Evolutionary conservation across 2,888 invertebrate genomes (phyloP), one percentile per base, ranked within the genome.

Genomic region (Coelogynopora nodosa): DNA sequence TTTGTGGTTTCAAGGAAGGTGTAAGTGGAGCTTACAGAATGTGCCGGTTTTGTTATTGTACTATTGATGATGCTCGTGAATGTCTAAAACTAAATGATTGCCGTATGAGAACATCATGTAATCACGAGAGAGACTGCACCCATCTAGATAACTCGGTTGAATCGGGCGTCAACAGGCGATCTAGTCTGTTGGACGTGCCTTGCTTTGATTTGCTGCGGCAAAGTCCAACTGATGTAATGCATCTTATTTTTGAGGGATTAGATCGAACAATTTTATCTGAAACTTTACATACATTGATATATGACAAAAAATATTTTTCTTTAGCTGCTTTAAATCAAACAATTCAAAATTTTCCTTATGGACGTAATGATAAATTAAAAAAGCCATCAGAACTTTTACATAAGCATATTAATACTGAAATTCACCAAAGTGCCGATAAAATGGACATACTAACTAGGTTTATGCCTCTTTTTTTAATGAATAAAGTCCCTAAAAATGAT

Each of bases 401-500:
- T n/a, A 13, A 5, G 23, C 74, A 74, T 2, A 74, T 74, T 74
- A n/a, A 2, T 13, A 74, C 18, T 74, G 74, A 74, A 26, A 74
- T 74, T 74, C 74, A 74, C 74, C 74, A 74, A 74, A 74, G 74
- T 74, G 74, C 74, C 27, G 74, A 74, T 74, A 74, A 74, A 74
- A 74, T 74, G 74, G 74, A 74, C 74, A 74, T 74, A 13, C 23
- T 74, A 74, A 74, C 74, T 23, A 74, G 74, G 23, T 74, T 74
- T 74, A 10, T 74, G 74, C 74, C 74, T 26, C 74, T 74, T 74
- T 74, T 74, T 26, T 10, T 74, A 13, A 74, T 74, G 23, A 74
- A 74, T 74, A 74, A 74, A 23, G 74, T 74, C 5, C 18, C 74
- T 26, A 74, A 2, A 74, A 74, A 74, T 74, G 74, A 74, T 74